Evolutionary conservation across 2,797 vertebrate genomes (phyloP).

Genomic region (Taenioides sp.): DNA sequence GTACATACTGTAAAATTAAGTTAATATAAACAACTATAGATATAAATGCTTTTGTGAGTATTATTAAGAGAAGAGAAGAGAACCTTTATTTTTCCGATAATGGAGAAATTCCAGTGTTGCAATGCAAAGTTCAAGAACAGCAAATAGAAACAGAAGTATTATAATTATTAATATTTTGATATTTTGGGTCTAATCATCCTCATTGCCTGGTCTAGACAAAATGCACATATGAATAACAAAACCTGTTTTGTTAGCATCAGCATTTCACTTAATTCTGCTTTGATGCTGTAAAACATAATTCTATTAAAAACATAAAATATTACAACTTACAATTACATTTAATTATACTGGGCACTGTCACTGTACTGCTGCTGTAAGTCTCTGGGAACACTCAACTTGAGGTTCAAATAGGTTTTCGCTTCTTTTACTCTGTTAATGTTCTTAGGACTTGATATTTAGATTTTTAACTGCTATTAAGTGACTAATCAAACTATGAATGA

Average conservation of each 20-base stretch:
- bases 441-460: not conserved
- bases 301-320: not conserved
- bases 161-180: too few species aligned
- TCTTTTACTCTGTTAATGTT: not conserved
- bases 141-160: too few species aligned
- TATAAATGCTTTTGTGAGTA: constrained; percentile 11
- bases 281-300: not conserved
- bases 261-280: not conserved
- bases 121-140: too few species aligned
- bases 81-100: too few species aligned
- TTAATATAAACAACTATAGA: constrained; percentile 73
- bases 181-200: too few species aligned
- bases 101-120: too few species aligned
- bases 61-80: not conserved
- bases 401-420: not conserved
- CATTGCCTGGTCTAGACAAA: not conserved
- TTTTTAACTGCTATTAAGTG: not conserved
- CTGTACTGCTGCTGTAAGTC: too few species aligned
- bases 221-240: too few species aligned
- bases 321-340: too few species aligned
- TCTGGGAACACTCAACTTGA: not conserved
- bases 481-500: too few species aligned
- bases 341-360: too few species aligned
- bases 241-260: too few species aligned
- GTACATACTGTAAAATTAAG: constrained; percentile 76